Percentiles rank a stretch among this genome's conserved stretches.
Evolutionary conservation across 2,113 vertebrate species (phyloP).

Genomic region (Oncorhynchus masou): DNA sequence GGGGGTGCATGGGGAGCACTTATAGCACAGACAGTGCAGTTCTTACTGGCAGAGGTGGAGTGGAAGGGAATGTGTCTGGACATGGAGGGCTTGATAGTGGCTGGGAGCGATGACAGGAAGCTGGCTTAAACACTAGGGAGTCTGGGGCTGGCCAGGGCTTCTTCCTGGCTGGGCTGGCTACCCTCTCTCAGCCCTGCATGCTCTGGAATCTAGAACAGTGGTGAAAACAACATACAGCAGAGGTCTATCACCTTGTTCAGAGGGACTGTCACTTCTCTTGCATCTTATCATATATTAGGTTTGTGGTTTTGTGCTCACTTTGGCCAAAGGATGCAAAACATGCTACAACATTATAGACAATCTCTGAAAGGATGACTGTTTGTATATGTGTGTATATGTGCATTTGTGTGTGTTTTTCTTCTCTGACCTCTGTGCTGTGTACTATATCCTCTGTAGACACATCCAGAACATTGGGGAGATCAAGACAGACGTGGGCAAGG

Average conservation of each 20-base stretch:
- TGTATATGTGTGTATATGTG: neutral
- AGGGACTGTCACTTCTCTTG: too few relatives aligned
- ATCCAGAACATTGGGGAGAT: conserved; percentile 98
- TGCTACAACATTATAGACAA: neutral
- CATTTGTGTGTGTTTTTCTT: neutral
- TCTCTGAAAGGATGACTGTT: neutral
- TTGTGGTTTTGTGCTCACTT: neutral
- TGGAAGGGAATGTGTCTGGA: conserved; percentile 73
- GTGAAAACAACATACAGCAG: neutral
- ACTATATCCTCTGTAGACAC: conserved; percentile 73
- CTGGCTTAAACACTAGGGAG: conserved; percentile 19
- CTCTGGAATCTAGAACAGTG: neutral
- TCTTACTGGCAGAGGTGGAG: conserved; percentile 61
- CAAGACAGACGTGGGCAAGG: conserved; percentile 97
- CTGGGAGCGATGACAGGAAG: conserved; percentile 48
- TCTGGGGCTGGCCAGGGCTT: conserved; percentile 20
- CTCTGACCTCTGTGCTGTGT: neutral
- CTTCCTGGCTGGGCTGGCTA: neutral
- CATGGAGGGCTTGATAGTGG: conserved; percentile 49
- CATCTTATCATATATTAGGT: too few relatives aligned
- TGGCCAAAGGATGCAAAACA: neutral
- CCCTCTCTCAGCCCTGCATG: neutral
- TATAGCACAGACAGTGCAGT: conserved; percentile 28
- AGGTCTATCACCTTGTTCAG: too few relatives aligned
- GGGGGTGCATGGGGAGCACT: conserved; percentile 31